A percentile compares a stretch with the other conserved stretches of the same genome.
Evolutionary conservation across 2,888 invertebrate genomes (phyloP).

Genomic region (Empis livida): DNA sequence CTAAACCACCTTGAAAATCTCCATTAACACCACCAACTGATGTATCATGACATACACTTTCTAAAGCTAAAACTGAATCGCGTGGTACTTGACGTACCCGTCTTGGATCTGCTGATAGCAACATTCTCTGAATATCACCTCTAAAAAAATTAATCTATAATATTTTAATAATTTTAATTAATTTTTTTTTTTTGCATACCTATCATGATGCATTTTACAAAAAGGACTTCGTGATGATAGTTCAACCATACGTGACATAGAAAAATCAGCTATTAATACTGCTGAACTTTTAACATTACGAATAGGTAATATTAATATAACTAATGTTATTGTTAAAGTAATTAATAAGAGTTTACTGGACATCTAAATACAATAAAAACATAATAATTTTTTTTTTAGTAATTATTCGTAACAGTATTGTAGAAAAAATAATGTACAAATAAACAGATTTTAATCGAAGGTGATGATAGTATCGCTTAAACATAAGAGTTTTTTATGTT

Average conservation of each 20-base stretch:
- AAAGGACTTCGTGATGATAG: slow-evolving; percentile 45
- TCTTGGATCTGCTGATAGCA: slow-evolving; percentile 43
- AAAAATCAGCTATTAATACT: slow-evolving; percentile 46
- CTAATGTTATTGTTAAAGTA: not conserved
- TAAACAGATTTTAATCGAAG: no score
- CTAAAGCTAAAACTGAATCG: slow-evolving; percentile 44
- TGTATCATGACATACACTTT: slow-evolving; percentile 41
- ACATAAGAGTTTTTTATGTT: no score
- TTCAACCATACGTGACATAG: slow-evolving; percentile 52
- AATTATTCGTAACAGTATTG: no score
- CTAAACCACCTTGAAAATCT: slow-evolving; percentile 33
- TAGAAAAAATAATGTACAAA: no score
- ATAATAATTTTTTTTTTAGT: no score
- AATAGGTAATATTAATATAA: not conserved
- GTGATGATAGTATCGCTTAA: no score
- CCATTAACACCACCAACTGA: slow-evolving; percentile 22
- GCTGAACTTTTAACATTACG: slow-evolving; percentile 23
- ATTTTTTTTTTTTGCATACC: slow-evolving; percentile 27
- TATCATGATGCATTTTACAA: slow-evolving; percentile 46
- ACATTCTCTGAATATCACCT: slow-evolving; percentile 46
- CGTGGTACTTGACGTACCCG: slow-evolving; percentile 47
- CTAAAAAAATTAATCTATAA: slow-evolving; percentile 20
- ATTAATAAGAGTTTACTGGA: no score
- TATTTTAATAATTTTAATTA: not conserved
- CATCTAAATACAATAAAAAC: no score